Evolutionary conservation across 2,797 vertebrate genomes (phyloP).

Genomic region (Toxotes lorentzi): DNA sequence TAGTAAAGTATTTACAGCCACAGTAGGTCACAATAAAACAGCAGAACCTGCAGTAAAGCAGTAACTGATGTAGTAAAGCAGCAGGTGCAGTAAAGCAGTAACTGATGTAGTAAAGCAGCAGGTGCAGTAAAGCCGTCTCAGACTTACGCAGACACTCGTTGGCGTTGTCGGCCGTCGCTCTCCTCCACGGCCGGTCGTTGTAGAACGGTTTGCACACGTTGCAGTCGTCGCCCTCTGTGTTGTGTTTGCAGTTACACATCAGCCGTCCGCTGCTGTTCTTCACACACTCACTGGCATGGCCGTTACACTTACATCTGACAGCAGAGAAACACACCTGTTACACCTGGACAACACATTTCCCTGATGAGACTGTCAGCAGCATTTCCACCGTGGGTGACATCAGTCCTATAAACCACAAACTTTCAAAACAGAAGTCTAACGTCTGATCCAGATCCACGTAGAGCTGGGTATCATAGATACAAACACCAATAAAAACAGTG

Average conservation of each 20-base stretch:
- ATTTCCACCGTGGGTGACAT: too few relatives aligned
- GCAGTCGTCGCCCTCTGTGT: slow-evolving; percentile 93
- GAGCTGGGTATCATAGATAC: too few relatives aligned
- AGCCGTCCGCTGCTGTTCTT: slow-evolving; percentile 84
- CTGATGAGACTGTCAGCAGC: too few relatives aligned
- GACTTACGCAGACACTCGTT: slow-evolving; percentile 94
- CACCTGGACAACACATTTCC: background rate
- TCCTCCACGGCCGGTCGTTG: slow-evolving; percentile 95
- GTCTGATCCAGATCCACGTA: too few relatives aligned
- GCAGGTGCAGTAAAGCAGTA: background rate
- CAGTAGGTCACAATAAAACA: background rate
- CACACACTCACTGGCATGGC: slow-evolving; percentile 94
- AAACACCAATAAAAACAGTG: too few relatives aligned
- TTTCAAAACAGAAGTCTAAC: too few relatives aligned
- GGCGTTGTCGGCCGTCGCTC: slow-evolving; percentile 90
- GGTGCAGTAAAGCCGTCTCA: background rate
- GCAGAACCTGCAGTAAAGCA: background rate
- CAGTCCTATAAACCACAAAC: too few relatives aligned
- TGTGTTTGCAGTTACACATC: slow-evolving; percentile 95
- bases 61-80: background rate
- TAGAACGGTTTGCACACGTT: slow-evolving; percentile 92
- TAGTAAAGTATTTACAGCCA: too few relatives aligned
- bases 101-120: background rate
- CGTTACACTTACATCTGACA: slow-evolving; percentile 95
- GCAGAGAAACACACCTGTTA: slow-evolving; percentile 44